Conservation (phyloP, 2,888 invertebrate genomes). For the Lasioglossum villosulum region DNA sequence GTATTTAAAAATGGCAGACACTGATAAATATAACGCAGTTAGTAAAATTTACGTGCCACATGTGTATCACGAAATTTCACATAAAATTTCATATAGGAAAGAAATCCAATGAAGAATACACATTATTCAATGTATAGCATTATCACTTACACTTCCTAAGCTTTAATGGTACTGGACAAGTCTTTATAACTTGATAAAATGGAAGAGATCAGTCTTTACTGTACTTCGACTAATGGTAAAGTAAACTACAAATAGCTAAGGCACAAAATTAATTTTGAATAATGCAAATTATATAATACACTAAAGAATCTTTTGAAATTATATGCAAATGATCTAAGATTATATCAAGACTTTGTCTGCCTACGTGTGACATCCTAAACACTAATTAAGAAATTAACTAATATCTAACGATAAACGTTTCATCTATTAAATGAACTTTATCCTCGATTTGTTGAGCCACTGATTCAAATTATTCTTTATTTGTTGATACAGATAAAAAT, state of each 20-base stretch:
- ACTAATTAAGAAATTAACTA: conserved; percentile 18
- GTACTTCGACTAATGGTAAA: conserved; percentile 40
- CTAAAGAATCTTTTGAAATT: conserved; percentile 27
- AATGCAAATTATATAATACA: conserved; percentile 15
- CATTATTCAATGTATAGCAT: conserved; percentile 34
- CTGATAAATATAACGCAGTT: conserved; percentile 30
- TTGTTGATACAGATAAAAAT: neutral
- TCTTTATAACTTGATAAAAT: conserved; percentile 33
- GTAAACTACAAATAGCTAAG: conserved; percentile 25
- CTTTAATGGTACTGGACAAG: conserved; percentile 47
- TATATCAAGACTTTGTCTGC: conserved; percentile 34
- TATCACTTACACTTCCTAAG: conserved; percentile 38
- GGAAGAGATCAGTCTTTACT: conserved; percentile 24
- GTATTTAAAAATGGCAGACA: conserved; percentile 30
- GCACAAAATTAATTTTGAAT: conserved; percentile 29
- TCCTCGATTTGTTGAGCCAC: conserved; percentile 20
- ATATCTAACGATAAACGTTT: conserved; percentile 16
- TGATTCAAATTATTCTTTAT: conserved; percentile 19
- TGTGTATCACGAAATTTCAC: conserved; percentile 20
- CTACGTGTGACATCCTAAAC: conserved; percentile 20
- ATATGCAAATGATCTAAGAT: conserved; percentile 28
- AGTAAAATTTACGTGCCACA: conserved; percentile 51
- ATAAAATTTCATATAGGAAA: conserved; percentile 31
- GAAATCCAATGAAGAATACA: conserved; percentile 28
- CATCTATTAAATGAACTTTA: conserved; percentile 5